Evolutionary conservation across 2,113 vertebrate genomes (phyloP).

Genomic region (Sinocyclocheilus rhinocerous): DNA sequence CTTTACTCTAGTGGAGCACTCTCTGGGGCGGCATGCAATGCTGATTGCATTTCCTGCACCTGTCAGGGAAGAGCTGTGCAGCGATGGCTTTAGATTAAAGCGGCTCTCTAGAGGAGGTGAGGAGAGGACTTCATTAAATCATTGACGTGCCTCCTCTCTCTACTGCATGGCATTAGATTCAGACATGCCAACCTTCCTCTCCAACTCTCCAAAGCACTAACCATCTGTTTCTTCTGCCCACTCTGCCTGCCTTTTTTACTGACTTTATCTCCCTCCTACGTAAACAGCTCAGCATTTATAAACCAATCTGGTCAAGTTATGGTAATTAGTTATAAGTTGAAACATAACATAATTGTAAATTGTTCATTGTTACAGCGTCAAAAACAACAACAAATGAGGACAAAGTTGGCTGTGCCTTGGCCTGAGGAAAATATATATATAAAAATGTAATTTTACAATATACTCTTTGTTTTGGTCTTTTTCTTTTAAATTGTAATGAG

Average conservation of each 20-base stretch:
- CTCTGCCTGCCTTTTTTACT: constrained; percentile 37
- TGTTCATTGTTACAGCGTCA: constrained; percentile 8
- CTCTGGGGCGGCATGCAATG: constrained; percentile 42
- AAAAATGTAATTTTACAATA: neutral
- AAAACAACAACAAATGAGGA: neutral
- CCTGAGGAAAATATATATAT: neutral
- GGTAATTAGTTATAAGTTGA: constrained; percentile 8
- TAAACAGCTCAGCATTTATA: constrained; percentile 45
- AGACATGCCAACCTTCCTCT: constrained; percentile 17
- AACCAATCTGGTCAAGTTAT: constrained; percentile 26
- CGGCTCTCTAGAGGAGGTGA: constrained; percentile 44
- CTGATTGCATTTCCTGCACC: constrained; percentile 55
- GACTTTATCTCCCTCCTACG: constrained; percentile 35
- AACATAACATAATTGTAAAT: constrained; percentile 6
- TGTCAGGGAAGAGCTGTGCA: constrained; percentile 47
- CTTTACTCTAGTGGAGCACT: constrained; percentile 46
- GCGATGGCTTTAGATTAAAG: constrained; percentile 55
- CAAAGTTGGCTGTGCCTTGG: neutral
- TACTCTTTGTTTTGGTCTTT: neutral
- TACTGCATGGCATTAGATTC: constrained; percentile 30
- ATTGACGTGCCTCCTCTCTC: constrained; percentile 47
- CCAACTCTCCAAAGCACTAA: constrained; percentile 41
- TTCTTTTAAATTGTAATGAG: neutral
- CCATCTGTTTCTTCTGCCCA: constrained; percentile 54
- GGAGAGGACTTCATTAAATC: constrained; percentile 60